Percentiles rank a stretch among this genome's conserved stretches.
These are phyloP conservation scores for Lepus townsendii DNA, from an alignment of 2,797 vertebrate genomes.

Conservation along the genomic window DNA sequence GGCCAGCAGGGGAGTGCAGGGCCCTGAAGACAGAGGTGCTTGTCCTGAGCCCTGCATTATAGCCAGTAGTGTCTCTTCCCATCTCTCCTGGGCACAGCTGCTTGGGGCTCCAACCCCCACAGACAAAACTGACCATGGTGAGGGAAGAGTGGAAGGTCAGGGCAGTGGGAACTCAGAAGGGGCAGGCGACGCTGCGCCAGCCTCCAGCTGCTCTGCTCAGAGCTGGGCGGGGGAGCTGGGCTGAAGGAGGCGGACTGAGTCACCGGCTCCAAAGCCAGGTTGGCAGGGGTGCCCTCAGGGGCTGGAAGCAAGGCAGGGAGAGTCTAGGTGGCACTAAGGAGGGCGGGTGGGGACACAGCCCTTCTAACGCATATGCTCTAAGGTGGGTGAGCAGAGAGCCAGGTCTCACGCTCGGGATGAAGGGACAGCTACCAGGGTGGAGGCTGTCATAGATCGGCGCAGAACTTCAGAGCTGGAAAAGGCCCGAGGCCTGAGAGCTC, in stretches of 20 bases:
- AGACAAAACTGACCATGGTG: neutral
- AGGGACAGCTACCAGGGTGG: too few relatives aligned
- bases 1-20: neutral
- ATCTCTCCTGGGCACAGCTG: neutral
- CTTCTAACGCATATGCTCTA: neutral
- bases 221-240: neutral
- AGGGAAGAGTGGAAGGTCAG: neutral
- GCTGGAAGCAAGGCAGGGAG: neutral
- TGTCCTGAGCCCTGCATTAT: neutral
- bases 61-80: neutral
- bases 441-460: neutral
- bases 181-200: neutral
- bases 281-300: neutral
- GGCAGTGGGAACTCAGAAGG: neutral
- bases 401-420: neutral
- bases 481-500: neutral
- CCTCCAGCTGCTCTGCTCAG: neutral
- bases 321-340: neutral
- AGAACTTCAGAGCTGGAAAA: neutral
- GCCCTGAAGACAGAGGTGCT: neutral
- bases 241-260: slow-evolving; percentile 16
- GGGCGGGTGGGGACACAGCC: neutral
- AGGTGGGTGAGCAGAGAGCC: neutral
- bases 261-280: neutral
- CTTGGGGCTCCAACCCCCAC: neutral